These are phyloP conservation scores for Brachypalpus laphriformis DNA, from an alignment of 2,888 invertebrate genomes.

Conservation along the genomic window DNA sequence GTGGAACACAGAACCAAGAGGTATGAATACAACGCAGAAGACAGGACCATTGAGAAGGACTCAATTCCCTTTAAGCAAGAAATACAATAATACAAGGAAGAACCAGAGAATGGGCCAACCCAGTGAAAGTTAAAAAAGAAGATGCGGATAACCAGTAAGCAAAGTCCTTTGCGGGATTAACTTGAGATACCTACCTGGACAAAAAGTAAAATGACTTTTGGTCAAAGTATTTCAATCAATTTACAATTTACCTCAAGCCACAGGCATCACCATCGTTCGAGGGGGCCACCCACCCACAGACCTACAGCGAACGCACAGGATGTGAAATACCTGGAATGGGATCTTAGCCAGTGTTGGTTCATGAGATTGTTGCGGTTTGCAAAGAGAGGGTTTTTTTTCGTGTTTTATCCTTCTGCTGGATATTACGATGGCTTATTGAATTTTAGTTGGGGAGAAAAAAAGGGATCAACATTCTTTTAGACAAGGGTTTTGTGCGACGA, in stretches of 20 bases:
- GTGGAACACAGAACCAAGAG: not conserved
- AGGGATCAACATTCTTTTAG: conserved; percentile 41
- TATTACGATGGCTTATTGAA: conserved; percentile 56
- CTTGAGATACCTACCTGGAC: conserved; percentile 42
- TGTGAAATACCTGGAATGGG: conserved; percentile 26
- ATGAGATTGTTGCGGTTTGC: conserved; percentile 23
- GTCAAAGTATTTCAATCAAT: conserved; percentile 73
- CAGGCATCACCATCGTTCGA: conserved; percentile 30
- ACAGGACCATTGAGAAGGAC: conserved; percentile 15
- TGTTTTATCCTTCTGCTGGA: conserved; percentile 20
- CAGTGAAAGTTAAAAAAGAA: conserved; percentile 4
- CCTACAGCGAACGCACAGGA: not conserved
- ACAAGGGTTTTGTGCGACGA: conserved; percentile 10
- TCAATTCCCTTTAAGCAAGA: conserved; percentile 4
- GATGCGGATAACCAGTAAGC: conserved; percentile 38
- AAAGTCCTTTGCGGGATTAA: conserved; percentile 61
- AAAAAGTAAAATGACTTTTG: conserved; percentile 56
- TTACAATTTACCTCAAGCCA: conserved; percentile 62
- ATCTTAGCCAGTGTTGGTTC: conserved; percentile 4
- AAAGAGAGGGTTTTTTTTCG: conserved; percentile 12
- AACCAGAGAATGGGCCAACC: not conserved
- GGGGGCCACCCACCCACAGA: not conserved
- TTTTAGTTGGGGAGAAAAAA: conserved; percentile 33
- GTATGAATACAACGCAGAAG: not conserved
- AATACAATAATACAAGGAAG: not conserved